These are phyloP conservation scores for Ictalurus punctatus DNA, from an alignment of 2,113 vertebrate genomes.

Conservation along the genomic window DNA sequence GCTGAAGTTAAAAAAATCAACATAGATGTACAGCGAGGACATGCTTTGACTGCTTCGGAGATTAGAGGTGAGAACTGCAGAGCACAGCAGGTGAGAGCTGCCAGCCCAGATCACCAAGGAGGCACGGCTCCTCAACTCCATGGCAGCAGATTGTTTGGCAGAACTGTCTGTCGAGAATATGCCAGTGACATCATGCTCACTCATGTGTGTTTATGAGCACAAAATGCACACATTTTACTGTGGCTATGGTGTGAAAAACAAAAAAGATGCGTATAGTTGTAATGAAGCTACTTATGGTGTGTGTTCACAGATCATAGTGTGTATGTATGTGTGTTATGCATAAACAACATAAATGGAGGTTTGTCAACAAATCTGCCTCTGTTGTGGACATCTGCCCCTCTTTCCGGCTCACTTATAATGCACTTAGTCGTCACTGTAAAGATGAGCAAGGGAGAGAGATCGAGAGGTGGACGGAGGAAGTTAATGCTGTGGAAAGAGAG, in stretches of 20 bases:
- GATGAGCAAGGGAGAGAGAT: not conserved
- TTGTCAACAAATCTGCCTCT: slow-evolving; percentile 32
- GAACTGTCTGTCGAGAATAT: slow-evolving; percentile 41
- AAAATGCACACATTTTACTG: slow-evolving; percentile 14
- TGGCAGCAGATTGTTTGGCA: slow-evolving; percentile 54
- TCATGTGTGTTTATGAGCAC: not conserved
- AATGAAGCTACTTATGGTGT: not conserved
- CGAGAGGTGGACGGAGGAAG: not conserved
- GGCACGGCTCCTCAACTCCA: slow-evolving; percentile 32
- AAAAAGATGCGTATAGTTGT: not conserved
- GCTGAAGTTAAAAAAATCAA: not conserved
- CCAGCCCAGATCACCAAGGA: slow-evolving; percentile 17
- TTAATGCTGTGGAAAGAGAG: not conserved
- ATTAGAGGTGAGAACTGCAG: slow-evolving; percentile 31
- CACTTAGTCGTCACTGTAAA: not conserved
- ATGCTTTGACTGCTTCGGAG: slow-evolving; percentile 2
- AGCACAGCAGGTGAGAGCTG: slow-evolving; percentile 29
- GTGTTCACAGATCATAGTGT: not conserved
- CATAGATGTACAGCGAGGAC: not conserved
- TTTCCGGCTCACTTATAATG: slow-evolving; percentile 38
- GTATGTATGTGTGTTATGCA: not conserved
- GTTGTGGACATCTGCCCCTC: slow-evolving; percentile 49
- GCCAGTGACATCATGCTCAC: slow-evolving; percentile 31
- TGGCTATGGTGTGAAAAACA: not conserved
- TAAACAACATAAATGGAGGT: slow-evolving; percentile 11